Conservation (phyloP, 2,113 vertebrate species). For the Poeciliopsis turrubarensis region DNA sequence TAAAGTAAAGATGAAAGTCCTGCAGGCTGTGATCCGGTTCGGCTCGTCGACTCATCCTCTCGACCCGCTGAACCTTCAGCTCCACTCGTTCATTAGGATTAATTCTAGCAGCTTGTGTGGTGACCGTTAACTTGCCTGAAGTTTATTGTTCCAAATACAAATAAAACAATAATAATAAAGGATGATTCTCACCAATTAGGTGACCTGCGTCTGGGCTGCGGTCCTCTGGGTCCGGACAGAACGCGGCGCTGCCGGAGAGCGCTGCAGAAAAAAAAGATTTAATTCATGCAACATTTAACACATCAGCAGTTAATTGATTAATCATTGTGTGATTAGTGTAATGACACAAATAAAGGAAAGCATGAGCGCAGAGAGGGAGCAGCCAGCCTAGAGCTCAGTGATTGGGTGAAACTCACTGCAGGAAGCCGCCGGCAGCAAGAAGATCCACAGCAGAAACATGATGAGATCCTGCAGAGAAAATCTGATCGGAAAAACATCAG, state of each 20-base stretch:
- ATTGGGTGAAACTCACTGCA: slow-evolving; percentile 45
- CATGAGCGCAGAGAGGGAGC: not conserved
- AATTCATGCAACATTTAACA: not conserved
- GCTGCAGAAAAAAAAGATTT: slow-evolving; percentile 40
- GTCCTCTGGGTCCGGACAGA: slow-evolving; percentile 64
- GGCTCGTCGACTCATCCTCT: not conserved
- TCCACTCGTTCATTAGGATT: not conserved
- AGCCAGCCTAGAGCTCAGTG: not conserved
- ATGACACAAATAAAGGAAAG: not conserved
- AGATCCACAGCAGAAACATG: slow-evolving; percentile 57
- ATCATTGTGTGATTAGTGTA: not conserved
- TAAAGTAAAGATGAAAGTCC: not conserved
- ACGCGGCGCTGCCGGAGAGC: slow-evolving; percentile 20
- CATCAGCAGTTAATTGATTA: not conserved
- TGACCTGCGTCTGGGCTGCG: slow-evolving; percentile 22
- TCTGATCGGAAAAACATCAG: not conserved
- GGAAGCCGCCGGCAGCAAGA: slow-evolving; percentile 29
- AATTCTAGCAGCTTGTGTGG: not conserved
- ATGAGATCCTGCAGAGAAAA: slow-evolving; percentile 9
- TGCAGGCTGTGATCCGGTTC: not conserved
- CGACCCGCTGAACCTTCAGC: not conserved
- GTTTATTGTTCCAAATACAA: not conserved
- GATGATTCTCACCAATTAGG: slow-evolving; percentile 57
- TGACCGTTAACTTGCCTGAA: not conserved
- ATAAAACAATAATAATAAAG: not conserved